Evolutionary conservation across 2,797 vertebrate species (phyloP).

Genomic region (Bryconaethiops microstoma): DNA sequence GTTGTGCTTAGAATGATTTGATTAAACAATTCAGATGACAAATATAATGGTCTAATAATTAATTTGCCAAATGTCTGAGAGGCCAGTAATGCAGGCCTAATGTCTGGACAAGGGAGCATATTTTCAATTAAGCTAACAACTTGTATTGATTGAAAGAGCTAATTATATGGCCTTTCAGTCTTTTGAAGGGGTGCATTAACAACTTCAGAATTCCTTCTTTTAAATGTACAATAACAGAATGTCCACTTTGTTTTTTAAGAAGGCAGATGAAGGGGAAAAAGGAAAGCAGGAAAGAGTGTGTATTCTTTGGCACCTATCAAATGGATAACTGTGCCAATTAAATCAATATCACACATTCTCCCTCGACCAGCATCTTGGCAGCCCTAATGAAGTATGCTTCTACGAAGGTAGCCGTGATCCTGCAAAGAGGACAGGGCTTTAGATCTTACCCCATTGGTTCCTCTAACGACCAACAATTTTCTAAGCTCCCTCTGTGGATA

Average conservation of each 20-base stretch:
- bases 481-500: conserved; percentile 30
- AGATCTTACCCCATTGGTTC: background rate
- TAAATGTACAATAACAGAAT: background rate
- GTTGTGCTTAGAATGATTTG: no score
- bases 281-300: background rate
- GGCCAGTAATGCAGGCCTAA: background rate
- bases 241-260: background rate
- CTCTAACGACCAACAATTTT: conserved; percentile 19
- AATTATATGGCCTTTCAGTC: background rate
- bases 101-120: background rate
- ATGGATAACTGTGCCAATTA: background rate
- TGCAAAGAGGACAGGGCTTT: conserved; percentile 11
- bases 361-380: background rate
- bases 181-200: background rate
- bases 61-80: background rate
- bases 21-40: no score
- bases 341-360: background rate
- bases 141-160: background rate
- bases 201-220: background rate
- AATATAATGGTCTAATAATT: background rate
- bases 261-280: background rate
- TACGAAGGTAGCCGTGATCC: background rate
- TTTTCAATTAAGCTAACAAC: conserved; percentile 8
- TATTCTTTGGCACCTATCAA: background rate
- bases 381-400: conserved; percentile 2